These are phyloP conservation scores for Periplaneta americana DNA, from an alignment of 1,140 invertebrate genomes.

Conservation along the genomic window DNA sequence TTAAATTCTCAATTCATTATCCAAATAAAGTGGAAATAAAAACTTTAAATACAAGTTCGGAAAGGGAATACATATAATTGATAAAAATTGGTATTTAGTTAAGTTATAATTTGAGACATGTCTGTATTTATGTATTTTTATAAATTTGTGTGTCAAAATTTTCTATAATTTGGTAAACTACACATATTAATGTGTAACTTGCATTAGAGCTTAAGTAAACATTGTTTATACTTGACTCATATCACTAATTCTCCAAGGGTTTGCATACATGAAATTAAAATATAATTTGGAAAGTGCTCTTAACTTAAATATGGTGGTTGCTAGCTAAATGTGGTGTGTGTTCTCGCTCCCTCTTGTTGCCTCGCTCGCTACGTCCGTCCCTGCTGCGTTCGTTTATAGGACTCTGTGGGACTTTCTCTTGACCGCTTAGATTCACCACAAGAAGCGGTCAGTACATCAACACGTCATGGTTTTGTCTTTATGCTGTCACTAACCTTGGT, in stretches of 20 bases:
- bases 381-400: conserved; percentile 32
- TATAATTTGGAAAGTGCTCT: neutral
- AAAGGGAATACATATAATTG: neutral
- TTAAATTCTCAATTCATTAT: no score
- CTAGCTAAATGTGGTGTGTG: neutral
- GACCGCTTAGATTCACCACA: conserved; percentile 39
- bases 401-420: conserved; percentile 40
- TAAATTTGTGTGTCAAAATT: neutral
- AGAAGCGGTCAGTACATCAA: conserved; percentile 39
- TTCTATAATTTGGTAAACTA: neutral
- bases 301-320: neutral
- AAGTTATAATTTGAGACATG: no score
- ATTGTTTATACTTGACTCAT: neutral
- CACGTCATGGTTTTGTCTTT: conserved; percentile 1
- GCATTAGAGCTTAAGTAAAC: neutral
- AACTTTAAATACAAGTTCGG: no score
- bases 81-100: no score
- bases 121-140: neutral
- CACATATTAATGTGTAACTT: neutral
- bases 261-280: neutral
- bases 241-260: neutral
- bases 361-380: neutral
- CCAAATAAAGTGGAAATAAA: no score
- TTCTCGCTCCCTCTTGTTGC: neutral
- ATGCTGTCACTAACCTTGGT: neutral